phyloP scores from a whole-genome alignment of 2,888 invertebrate genomes.

The Limnephilus auricula region DNA sequence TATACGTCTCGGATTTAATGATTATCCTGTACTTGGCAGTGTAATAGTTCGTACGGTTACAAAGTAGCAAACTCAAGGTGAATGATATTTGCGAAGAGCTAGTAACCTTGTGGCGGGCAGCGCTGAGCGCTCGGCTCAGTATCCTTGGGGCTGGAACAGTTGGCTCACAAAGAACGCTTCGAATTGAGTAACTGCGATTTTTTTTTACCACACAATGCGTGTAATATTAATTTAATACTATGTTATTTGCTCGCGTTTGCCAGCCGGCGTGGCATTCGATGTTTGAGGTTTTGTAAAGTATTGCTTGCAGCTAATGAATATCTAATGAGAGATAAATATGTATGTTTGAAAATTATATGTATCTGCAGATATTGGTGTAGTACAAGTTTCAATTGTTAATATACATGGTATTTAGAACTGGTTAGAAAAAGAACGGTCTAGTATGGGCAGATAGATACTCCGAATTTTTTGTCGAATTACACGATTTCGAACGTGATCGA shows the following conservation, averaged over 20 bases:
- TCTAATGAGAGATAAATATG: background rate
- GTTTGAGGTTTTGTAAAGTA: background rate
- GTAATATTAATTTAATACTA: background rate
- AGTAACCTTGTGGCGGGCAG: background rate
- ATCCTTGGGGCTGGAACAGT: background rate
- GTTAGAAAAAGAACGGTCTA: background rate
- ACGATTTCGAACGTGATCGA: background rate
- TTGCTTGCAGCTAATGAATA: background rate
- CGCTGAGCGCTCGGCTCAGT: background rate
- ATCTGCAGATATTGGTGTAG: background rate
- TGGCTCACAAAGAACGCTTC: background rate
- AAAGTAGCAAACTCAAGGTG: slow-evolving; percentile 17
- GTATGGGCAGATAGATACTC: background rate
- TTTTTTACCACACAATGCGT: background rate
- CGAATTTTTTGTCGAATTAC: background rate
- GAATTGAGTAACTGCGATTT: slow-evolving; percentile 11
- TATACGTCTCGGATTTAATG: background rate
- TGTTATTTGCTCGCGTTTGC: background rate
- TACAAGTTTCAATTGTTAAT: background rate
- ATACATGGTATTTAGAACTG: background rate
- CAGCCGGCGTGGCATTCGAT: slow-evolving; percentile 11
- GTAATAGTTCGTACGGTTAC: slow-evolving; percentile 20
- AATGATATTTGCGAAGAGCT: slow-evolving; percentile 30
- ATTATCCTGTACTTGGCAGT: slow-evolving; percentile 14
- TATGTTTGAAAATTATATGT: background rate